Evolutionary conservation across 2,888 invertebrate species (phyloP).

Genomic region (Corythucha ciliata): DNA sequence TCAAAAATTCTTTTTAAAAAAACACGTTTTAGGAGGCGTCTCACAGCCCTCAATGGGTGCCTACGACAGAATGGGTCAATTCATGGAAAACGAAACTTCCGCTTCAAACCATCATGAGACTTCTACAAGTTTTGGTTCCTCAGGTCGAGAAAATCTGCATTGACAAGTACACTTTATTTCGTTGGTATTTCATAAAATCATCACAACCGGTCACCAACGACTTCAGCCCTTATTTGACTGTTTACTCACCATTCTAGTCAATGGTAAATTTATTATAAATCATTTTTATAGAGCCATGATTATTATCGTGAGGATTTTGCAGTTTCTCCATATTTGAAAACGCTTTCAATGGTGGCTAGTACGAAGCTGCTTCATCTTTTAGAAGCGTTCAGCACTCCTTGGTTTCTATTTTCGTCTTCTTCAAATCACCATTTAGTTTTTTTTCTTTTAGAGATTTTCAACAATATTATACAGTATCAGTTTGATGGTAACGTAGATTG

Average conservation of each 20-base stretch:
- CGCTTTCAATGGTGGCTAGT: constrained; percentile 96
- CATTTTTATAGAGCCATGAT: too few relatives aligned
- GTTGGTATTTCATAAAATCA: constrained; percentile 84
- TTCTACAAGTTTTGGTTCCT: constrained; percentile 95
- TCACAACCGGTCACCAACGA: constrained; percentile 96
- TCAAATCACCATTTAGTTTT: constrained; percentile 98
- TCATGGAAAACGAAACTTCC: constrained; percentile 96
- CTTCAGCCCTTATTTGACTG: constrained; percentile 98
- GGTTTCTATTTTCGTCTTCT: constrained; percentile 95
- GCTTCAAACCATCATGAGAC: constrained; percentile 96
- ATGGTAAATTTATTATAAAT: constrained; percentile 56
- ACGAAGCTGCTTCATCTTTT: constrained; percentile 93
- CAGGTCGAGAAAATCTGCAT: constrained; percentile 99
- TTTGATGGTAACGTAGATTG: constrained; percentile 66
- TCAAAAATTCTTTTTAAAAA: too few relatives aligned
- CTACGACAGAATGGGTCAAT: constrained; percentile 91
- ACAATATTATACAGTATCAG: constrained; percentile 99
- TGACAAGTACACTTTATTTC: too few relatives aligned
- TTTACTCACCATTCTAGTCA: constrained; percentile 92
- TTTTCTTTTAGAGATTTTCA: constrained; percentile 96
- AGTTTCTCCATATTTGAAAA: constrained; percentile 98
- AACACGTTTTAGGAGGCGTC: too few relatives aligned
- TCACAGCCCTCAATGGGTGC: too few relatives aligned
- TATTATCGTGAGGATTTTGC: constrained; percentile 37
- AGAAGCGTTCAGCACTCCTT: constrained; percentile 97